These are phyloP conservation scores for Aphis gossypii DNA, from an alignment of 1,140 invertebrate species.

Conservation along the genomic window DNA sequence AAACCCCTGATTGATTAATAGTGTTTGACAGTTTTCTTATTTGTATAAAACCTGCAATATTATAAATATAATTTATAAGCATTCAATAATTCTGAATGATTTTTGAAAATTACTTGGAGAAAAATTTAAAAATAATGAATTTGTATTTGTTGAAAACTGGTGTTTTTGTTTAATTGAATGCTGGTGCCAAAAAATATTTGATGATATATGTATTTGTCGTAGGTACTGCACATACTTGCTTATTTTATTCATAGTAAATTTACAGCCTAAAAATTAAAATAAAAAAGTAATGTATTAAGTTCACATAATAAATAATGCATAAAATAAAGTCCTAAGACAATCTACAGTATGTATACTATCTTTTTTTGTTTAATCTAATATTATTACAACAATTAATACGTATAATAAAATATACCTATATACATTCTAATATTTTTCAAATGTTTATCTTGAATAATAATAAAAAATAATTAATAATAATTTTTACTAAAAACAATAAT, in stretches of 20 bases:
- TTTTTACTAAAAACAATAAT: no score
- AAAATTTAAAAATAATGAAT: not conserved
- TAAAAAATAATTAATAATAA: not conserved
- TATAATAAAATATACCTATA: not conserved
- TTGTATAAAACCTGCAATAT: not conserved
- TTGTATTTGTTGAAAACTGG: not conserved
- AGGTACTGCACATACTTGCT: conserved; percentile 23
- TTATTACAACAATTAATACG: not conserved
- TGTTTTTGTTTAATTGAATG: not conserved
- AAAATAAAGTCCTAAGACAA: not conserved
- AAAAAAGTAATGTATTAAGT: not conserved
- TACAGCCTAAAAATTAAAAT: not conserved
- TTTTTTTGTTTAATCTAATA: no score
- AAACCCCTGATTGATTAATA: not conserved
- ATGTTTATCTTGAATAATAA: not conserved
- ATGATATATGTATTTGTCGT: not conserved
- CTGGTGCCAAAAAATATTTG: not conserved
- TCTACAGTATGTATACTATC: no score
- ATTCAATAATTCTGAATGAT: not conserved
- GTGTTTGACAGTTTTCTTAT: not conserved
- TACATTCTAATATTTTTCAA: not conserved
- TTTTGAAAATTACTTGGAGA: not conserved
- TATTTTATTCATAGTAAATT: conserved; percentile 44
- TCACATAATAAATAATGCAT: no score
- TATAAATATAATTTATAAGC: not conserved